Evolutionary conservation across 2,888 invertebrate species (phyloP), one percentile per base, ranked within the genome.

Genomic region (Drosophila lutescens): DNA sequence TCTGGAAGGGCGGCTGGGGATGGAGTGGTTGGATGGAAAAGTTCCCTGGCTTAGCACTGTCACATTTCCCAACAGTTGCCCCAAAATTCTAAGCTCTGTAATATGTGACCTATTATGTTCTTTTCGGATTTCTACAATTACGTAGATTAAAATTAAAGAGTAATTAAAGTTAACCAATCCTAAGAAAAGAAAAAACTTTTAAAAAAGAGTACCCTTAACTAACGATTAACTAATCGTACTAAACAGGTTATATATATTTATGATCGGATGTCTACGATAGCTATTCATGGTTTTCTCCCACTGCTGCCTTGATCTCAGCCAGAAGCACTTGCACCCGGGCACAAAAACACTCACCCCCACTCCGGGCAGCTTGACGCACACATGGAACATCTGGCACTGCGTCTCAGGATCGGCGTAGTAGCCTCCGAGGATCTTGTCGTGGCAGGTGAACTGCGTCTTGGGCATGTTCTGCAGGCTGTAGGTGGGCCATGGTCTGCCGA

Each of bases 341-440:
- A 49, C 43, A 15, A 41, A 10, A 65, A 47, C 50, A 92, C 93
- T 93, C 92, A 94, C 93, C 86, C 95, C 95, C 51, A 95, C 94
- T 78, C 97, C 97, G 40, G 96, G 95, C 43, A 96, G 95, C 89
- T 96, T 95, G 76, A 97, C 97, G 91, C 97, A 97, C 69, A 97
- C 96, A 91, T 97, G 97, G 93, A 97, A 97, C 93, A 97, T 96
- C 91, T 97, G 97, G 92, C 97, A 97, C 90, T 96, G 95, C 34
- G 97, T 95, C 91, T 97, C 96, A 4, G 95, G 94, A 92, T 97
- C 97, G 40, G 97, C 97, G 91, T 97, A 97, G 92, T 97, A 97
- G 44, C 97, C 97, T 74, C 97, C 97, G 59, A 97, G 94, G 89
- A 97, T 96, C 91, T 97, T 96, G 80, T 95, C 95, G 89, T 95